Evolutionary conservation across 2,888 invertebrate genomes (phyloP).

Genomic region (Fissipunctia ypsillon): DNA sequence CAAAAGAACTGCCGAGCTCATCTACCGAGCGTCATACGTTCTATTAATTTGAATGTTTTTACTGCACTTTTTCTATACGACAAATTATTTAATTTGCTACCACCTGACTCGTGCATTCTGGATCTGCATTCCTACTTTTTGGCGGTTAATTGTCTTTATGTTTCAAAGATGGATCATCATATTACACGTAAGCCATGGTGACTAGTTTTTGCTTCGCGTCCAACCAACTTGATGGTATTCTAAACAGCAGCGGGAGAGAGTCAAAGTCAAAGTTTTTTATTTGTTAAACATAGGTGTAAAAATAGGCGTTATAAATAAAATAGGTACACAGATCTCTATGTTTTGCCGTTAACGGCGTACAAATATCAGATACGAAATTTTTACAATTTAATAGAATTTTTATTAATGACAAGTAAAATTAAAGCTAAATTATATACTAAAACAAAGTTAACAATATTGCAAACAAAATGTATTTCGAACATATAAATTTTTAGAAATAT

Average conservation of each 20-base stretch:
- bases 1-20: constrained; percentile 63
- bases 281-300: too few relatives aligned
- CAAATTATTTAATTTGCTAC: constrained; percentile 55
- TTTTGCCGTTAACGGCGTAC: too few relatives aligned
- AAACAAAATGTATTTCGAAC: too few relatives aligned
- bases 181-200: not conserved
- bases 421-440: too few relatives aligned
- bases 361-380: too few relatives aligned
- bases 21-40: constrained; percentile 51
- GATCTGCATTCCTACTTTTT: constrained; percentile 40
- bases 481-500: too few relatives aligned
- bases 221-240: constrained; percentile 14
- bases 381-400: too few relatives aligned
- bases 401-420: too few relatives aligned
- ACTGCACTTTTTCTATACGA: constrained; percentile 55
- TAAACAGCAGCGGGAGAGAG: constrained; percentile 36
- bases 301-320: too few relatives aligned
- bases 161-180: not conserved
- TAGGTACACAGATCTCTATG: too few relatives aligned
- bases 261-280: too few relatives aligned
- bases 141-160: constrained; percentile 24
- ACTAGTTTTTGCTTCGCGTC: constrained; percentile 1
- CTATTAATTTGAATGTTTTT: constrained; percentile 56
- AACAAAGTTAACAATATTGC: too few relatives aligned
- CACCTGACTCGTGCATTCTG: constrained; percentile 41